Evolutionary conservation across 2,888 invertebrate genomes (phyloP), one percentile per base, ranked within the genome.

Genomic region (Tetranychus piercei): DNA sequence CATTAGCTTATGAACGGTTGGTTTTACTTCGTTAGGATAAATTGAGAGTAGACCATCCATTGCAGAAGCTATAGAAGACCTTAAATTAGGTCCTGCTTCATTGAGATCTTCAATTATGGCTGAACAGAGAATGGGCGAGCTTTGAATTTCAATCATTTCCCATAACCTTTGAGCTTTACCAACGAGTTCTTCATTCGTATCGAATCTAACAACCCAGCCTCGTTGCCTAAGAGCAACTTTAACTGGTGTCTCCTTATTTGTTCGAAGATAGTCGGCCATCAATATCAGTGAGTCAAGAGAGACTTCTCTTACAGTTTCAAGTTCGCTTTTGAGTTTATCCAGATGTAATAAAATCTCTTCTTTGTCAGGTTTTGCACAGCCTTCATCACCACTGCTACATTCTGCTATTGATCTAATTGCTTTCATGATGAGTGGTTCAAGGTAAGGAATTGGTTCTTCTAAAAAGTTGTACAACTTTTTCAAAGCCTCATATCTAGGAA

Each of bases 151-250:
- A 71, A 74, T 74, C 18, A 64, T 44, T 67, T 83, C 82, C 45
- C 90, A 83, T 1, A 90, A 84, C 72, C 74, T 69, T 74, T 77
- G 74, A 22, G 78, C 78, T n/a, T 71, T 69, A 6, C 20, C 69
- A 45, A 72, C 71, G 71, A 77, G 92, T 76, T 90, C 89, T 67
- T 88, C 88, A 8, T 86, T 86, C 0, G 87, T 84, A 83, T 95
- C 95, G 82, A 88, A 91, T 77, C 87, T 88, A 0, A 92, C 89
- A 74, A 94, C 86, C 88, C 91, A 92, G 71, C 94, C 85, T 74
- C 92, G 85, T 79, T 88, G 88, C 64, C 87, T 87, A 71, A 92
- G 84, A 69, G 85, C 82, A 74, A 88, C 83, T 85, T 86, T 80
- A 86, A 86, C 71, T 85, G 87, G 78, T 84, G 84, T 80, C 87